A percentile compares a stretch with the other conserved stretches of the same genome.
Evolutionary conservation across 2,888 invertebrate genomes (phyloP).

Genomic region (Hydroisotoma schaefferi): DNA sequence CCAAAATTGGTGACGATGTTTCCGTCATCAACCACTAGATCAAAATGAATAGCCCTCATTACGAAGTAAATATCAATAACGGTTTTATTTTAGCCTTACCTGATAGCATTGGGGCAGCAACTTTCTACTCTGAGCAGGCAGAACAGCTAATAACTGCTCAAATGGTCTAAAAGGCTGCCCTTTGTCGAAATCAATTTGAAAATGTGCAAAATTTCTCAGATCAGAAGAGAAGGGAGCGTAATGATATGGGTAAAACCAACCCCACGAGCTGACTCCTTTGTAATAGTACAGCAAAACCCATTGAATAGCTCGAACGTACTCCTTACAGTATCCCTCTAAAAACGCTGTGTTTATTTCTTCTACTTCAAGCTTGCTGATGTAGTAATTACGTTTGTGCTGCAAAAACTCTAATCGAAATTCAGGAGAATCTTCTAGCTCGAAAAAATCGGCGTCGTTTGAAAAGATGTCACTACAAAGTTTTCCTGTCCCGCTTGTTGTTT

Average conservation of each 20-base stretch:
- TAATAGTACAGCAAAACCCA: constrained; percentile 98
- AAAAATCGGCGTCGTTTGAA: constrained; percentile 57
- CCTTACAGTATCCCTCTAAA: constrained; percentile 74
- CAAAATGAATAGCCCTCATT: not conserved
- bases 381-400: constrained; percentile 84
- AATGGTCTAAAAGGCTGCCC: constrained; percentile 89
- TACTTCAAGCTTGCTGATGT: constrained; percentile 82
- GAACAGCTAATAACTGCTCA: constrained; percentile 81
- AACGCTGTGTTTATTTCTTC: constrained; percentile 75
- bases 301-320: constrained; percentile 88
- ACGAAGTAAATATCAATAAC: constrained; percentile 3
- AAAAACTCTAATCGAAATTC: constrained; percentile 65
- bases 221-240: constrained; percentile 97
- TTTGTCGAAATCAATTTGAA: constrained; percentile 75
- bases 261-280: constrained; percentile 94
- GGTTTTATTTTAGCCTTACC: constrained; percentile 49
- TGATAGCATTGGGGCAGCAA: constrained; percentile 75
- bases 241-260: constrained; percentile 97
- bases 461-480: constrained; percentile 52
- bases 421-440: constrained; percentile 58
- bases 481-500: constrained; percentile 19
- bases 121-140: constrained; percentile 72
- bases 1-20: constrained; percentile 73
- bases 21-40: constrained; percentile 65
- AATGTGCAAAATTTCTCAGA: constrained; percentile 71